These are phyloP conservation scores for Nansenia antarctica DNA, from an alignment of 2,113 vertebrate species.

Conservation along the genomic window DNA sequence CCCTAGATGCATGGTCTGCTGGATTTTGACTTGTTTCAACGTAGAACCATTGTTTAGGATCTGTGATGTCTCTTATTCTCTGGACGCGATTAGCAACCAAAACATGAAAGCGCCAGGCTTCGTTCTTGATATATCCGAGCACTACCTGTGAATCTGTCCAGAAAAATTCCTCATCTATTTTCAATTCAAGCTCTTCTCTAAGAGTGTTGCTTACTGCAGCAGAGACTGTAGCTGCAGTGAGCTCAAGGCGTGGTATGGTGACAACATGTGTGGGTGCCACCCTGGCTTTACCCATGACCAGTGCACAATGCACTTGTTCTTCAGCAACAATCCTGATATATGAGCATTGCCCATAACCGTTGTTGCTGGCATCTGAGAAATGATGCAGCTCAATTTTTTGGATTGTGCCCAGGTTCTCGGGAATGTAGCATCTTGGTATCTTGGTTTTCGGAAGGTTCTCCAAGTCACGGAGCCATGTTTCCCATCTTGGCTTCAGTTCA, in stretches of 20 bases:
- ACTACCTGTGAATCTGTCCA: no score
- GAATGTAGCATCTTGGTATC: background rate
- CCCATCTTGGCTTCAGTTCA: slow-evolving; percentile 1
- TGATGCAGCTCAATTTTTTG: slow-evolving; percentile 6
- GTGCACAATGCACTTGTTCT: no score
- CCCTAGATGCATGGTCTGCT: no score
- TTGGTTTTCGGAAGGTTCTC: background rate
- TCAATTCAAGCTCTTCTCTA: no score
- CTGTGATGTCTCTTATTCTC: no score
- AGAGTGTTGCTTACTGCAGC: no score
- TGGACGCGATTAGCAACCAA: slow-evolving; percentile 20
- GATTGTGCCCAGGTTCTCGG: background rate
- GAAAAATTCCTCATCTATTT: no score
- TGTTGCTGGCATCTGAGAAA: background rate
- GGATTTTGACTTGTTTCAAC: no score
- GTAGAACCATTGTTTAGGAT: slow-evolving; percentile 22
- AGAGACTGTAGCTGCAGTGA: no score
- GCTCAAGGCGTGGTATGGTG: no score
- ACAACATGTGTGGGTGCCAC: slow-evolving; percentile 9
- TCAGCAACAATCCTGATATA: no score
- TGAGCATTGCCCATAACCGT: slow-evolving; percentile 3
- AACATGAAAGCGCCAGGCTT: slow-evolving; percentile 8
- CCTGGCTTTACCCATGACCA: background rate
- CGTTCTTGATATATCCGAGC: no score
- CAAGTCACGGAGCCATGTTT: background rate